A percentile compares a stretch with the other conserved stretches of the same genome.
Evolutionary conservation across 2,113 vertebrate species (phyloP).

Genomic region (Takifugu flavidus): DNA sequence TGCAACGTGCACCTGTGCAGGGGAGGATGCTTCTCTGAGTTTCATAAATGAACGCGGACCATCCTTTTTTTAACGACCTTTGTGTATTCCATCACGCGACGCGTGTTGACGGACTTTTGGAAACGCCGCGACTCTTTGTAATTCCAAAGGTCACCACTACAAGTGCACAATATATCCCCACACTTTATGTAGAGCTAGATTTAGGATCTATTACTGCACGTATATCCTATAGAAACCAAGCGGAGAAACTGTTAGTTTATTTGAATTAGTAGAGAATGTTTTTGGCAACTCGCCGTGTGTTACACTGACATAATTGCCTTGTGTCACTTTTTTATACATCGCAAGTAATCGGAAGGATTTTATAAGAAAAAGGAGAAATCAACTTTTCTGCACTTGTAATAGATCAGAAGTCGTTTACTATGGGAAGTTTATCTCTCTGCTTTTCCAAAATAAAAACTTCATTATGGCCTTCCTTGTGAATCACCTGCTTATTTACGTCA

Average conservation of each 20-base stretch:
- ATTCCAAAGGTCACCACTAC: slow-evolving; percentile 76
- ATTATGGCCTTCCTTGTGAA: slow-evolving; percentile 45
- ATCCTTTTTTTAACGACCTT: slow-evolving; percentile 54
- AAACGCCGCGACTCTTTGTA: slow-evolving; percentile 58
- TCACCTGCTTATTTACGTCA: slow-evolving; percentile 24
- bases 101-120: slow-evolving; percentile 57
- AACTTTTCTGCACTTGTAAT: slow-evolving; percentile 72
- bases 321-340: slow-evolving; percentile 78
- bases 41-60: slow-evolving; percentile 76
- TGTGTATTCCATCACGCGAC: slow-evolving; percentile 55
- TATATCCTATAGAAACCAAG: slow-evolving; percentile 66
- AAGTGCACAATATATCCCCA: slow-evolving; percentile 74
- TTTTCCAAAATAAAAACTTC: slow-evolving; percentile 78
- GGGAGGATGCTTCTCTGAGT: slow-evolving; percentile 81
- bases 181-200: slow-evolving; percentile 74
- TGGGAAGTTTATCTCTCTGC: slow-evolving; percentile 72
- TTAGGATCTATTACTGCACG: slow-evolving; percentile 78
- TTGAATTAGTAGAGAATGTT: slow-evolving; percentile 76
- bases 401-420: slow-evolving; percentile 72
- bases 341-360: slow-evolving; percentile 70
- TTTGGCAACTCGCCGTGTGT: slow-evolving; percentile 72
- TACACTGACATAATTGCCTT: slow-evolving; percentile 75
- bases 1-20: slow-evolving; percentile 82
- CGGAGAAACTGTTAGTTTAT: slow-evolving; percentile 63
- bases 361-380: slow-evolving; percentile 64